Percentiles rank a stretch among this genome's conserved stretches.
Conservation (phyloP, 2,113 vertebrate genomes). For the Danio rerio region DNA sequence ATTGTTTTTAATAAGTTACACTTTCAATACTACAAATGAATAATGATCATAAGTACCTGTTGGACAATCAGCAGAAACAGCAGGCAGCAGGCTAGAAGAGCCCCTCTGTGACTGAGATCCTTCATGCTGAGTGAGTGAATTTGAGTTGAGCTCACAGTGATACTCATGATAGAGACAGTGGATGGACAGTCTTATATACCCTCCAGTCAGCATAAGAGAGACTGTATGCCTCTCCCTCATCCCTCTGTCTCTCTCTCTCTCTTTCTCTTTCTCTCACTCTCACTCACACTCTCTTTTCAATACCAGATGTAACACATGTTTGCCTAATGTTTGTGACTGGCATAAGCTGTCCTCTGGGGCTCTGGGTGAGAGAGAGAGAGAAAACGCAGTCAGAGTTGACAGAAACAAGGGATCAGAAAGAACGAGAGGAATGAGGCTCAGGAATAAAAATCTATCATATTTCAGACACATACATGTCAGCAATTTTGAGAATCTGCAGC, state of each 20-base stretch:
- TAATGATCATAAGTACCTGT: conserved; percentile 51
- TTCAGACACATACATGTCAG: background rate
- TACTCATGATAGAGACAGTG: background rate
- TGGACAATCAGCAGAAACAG: conserved; percentile 50
- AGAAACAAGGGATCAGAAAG: conserved; percentile 41
- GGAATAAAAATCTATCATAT: conserved; percentile 17
- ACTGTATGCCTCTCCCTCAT: background rate
- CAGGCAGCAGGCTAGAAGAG: conserved; percentile 41
- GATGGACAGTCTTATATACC: conserved; percentile 16
- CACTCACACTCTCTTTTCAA: conserved; percentile 37
- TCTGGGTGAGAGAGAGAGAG: background rate
- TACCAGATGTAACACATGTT: conserved; percentile 57
- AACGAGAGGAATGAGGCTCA: background rate
- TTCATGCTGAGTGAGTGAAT: conserved; percentile 44
- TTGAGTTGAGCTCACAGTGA: conserved; percentile 12
- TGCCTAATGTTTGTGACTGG: conserved; percentile 60
- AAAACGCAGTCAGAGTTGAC: conserved; percentile 47
- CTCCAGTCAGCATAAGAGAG: background rate
- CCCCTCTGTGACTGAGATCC: conserved; percentile 33
- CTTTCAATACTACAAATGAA: too few relatives aligned
- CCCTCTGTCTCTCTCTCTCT: background rate
- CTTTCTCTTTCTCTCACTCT: background rate
- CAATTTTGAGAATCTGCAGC: conserved; percentile 3
- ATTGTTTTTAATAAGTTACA: too few relatives aligned
- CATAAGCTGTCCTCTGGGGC: conserved; percentile 51